Percentiles rank a stretch among this genome's conserved stretches.
Conservation (phyloP, 2,797 vertebrate genomes). For the Melopsittacus undulatus region DNA sequence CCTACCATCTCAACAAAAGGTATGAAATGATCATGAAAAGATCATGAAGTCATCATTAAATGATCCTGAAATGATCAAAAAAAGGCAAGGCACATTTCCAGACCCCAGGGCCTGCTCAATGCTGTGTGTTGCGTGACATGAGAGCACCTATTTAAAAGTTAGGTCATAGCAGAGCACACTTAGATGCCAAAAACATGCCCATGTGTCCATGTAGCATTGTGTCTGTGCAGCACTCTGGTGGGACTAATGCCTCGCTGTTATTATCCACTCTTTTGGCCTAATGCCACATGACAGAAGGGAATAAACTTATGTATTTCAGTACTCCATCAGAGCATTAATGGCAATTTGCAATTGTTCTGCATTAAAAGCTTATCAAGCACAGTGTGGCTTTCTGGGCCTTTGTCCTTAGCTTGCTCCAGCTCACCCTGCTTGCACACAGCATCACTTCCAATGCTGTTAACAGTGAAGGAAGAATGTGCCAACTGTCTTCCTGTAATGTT, state of each 20-base stretch:
- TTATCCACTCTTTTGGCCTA: background rate
- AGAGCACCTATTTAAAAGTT: background rate
- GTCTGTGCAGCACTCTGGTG: background rate
- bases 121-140: fast-evolving
- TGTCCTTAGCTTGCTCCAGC: background rate
- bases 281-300: background rate
- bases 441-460: background rate
- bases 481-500: background rate
- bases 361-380: background rate
- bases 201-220: background rate
- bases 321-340: background rate
- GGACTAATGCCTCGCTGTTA: background rate
- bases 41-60: background rate
- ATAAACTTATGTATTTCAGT: background rate
- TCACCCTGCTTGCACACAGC: background rate
- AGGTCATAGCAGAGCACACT: background rate
- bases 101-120: background rate
- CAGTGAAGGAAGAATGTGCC: background rate
- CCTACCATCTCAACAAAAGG: background rate
- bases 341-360: background rate
- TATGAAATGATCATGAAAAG: background rate
- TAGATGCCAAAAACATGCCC: background rate
- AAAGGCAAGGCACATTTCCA: background rate
- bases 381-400: background rate
- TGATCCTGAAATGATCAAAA: background rate